Base-by-base conservation (phyloP, 1,140 invertebrate genomes). In the Phymorhynchus buccinoides region DNA sequence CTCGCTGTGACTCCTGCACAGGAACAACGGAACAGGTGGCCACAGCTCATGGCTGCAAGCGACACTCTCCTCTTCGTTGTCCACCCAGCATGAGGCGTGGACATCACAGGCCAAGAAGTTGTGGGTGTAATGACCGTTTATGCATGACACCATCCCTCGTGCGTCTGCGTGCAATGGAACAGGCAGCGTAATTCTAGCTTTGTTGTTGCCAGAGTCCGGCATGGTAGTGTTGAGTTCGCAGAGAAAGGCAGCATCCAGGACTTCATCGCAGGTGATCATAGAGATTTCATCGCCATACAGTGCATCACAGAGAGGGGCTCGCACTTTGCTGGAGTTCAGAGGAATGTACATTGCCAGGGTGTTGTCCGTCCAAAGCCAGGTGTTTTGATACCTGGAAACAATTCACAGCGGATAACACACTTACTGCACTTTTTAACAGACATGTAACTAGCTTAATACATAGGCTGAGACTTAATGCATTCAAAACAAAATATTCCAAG, bases 61-160 rank as follows among this genome's bases (percentile, higher is more conserved):
- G 30, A n/a, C 3, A 22, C 18, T 42, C 32, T 32, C 32, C 4
- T 35, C 78, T 6, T 80, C n/a, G 14, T 22, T 48, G 4, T n/a
- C 12, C 3, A 32, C 44, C 44, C 3, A 9, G 14, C 78, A 80
- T 3, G 2, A 2, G 18, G 27, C 14, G 44, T 3, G 3, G 41
- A 48, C 78, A 22, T 80, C 78, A 80, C 78, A 80, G 6, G 78
- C 44, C 44, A 80, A 48, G 44, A 80, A 80, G 44, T 27, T 18
- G 37, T 80, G 78, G 18, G 44, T 56, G 3, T 6, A 3, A 16
- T 80, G 78, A 35, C 22, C 22, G 56, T 9, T 0, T 62, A 6
- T 12, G 22, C 56, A 62, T 62, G 22, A 6, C 12, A 27, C n/a
- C 56, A 22, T 62, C 56, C 12, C 0, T 22, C n/a, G 18, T 27